Evolutionary conservation across 2,113 vertebrate species (phyloP).

Genomic region (Toxostoma redivivum): DNA sequence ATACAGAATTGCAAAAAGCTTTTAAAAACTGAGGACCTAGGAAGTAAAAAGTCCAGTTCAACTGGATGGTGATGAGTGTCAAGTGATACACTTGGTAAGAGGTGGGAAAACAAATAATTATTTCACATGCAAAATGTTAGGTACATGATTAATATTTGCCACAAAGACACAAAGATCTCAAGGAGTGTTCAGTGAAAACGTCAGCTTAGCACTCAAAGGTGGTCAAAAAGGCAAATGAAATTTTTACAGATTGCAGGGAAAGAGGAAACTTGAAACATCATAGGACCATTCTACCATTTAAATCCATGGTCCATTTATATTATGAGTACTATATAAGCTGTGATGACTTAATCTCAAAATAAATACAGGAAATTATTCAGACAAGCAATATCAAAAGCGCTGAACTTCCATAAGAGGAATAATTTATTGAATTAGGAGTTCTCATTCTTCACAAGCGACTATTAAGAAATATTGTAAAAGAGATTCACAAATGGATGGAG

Average conservation of each 20-base stretch:
- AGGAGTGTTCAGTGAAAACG: not conserved
- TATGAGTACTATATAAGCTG: not conserved
- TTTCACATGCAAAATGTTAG: not conserved
- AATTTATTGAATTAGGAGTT: not conserved
- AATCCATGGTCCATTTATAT: not conserved
- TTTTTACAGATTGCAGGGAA: not conserved
- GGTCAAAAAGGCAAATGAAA: not conserved
- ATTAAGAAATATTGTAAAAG: not conserved
- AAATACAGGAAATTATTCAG: not conserved
- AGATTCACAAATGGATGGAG: not conserved
- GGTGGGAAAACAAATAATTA: not conserved
- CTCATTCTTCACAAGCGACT: not conserved
- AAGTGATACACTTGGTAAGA: not conserved
- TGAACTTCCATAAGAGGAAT: not conserved
- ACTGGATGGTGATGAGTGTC: rapidly evolving
- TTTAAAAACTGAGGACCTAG: not conserved
- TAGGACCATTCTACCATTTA: not conserved
- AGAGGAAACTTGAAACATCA: not conserved
- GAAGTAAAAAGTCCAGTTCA: not conserved
- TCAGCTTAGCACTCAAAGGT: not conserved
- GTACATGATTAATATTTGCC: not conserved
- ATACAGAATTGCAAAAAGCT: not conserved
- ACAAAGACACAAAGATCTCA: not conserved
- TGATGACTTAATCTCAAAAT: not conserved
- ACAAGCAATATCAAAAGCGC: not conserved